These are phyloP conservation scores for Myocastor coypus DNA, from an alignment of 2,113 vertebrate genomes.

Conservation along the genomic window DNA sequence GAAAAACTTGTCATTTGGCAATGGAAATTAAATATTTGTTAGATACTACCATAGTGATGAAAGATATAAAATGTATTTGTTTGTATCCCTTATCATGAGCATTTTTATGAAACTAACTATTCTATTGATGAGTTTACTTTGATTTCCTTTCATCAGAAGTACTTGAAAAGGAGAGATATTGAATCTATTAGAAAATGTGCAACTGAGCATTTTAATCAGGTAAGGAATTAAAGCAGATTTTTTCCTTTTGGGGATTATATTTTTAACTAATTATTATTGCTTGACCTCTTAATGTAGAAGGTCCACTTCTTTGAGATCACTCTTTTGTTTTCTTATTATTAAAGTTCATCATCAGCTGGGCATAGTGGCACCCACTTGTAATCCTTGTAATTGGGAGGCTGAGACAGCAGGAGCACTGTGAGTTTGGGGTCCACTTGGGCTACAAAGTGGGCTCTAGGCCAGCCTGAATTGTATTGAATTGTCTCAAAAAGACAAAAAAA, in stretches of 20 bases:
- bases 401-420: too few relatives aligned
- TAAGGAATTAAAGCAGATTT: constrained; percentile 78
- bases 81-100: constrained; percentile 4
- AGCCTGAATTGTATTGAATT: too few relatives aligned
- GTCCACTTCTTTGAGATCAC: neutral
- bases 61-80: constrained; percentile 15
- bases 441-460: too few relatives aligned
- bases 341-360: neutral
- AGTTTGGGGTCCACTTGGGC: too few relatives aligned
- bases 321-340: constrained; percentile 41
- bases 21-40: constrained; percentile 42
- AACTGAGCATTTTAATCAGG: constrained; percentile 92
- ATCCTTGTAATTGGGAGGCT: too few relatives aligned
- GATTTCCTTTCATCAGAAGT: constrained; percentile 86
- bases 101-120: constrained; percentile 42
- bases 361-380: too few relatives aligned
- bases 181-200: constrained; percentile 89
- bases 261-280: constrained; percentile 44
- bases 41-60: neutral
- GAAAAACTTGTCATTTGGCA: neutral
- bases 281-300: neutral
- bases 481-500: too few relatives aligned
- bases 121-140: constrained; percentile 26
- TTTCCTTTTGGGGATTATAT: neutral
- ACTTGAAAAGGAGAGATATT: constrained; percentile 91